Base-by-base conservation (phyloP, 2,113 vertebrate species). In the Grallaria varia region DNA sequence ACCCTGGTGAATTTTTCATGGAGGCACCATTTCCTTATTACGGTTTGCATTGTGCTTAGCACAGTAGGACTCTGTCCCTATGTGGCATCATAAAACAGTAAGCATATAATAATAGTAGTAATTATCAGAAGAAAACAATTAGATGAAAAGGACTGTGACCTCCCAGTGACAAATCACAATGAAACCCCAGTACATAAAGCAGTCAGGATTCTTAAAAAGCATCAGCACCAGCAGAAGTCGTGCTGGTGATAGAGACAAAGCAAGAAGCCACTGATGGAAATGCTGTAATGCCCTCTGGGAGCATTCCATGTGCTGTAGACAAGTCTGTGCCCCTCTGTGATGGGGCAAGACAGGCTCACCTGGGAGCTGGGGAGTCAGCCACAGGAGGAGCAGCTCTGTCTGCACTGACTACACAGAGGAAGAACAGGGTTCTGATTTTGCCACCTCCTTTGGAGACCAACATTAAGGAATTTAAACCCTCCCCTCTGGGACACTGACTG, bases 71-170 rank as follows among this genome's bases (percentile, higher is more conserved):
- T 84, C 76, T 28, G 27, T 35, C 94, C 89, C 83, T 84, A 53
- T 68, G 86, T 89, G 87, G 89, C 6, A 78, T 47, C 86, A 89
- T 86, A 86, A 93, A 96, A 90, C 59, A 92, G 72, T 63, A 89
- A 84, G 86, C 64, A 75, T 87, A 87, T 95, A 91, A 84, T 78
- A 95, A 73, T 67, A 93, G 87, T 50, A 89, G 86, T 89, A 96
- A 97, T 95, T 95, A 94, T 81, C 86, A 95, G 80, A 4, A 78
- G 94, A 90, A 95, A 93, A 92, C 78, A 93, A 95, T 95, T 88
- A 96, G 91, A 92, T 27, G 68, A 81, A 90, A 83, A 87, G 81
- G 80, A 84, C 64, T 84, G 64, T 44, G 84, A 93, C 93, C 96
- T 96, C 93, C 91, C 69, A 89, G 91, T 44, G 76, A 91, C 89